Base-by-base conservation (phyloP, 2,888 invertebrate species). In the Drosophila fungiperda region DNA sequence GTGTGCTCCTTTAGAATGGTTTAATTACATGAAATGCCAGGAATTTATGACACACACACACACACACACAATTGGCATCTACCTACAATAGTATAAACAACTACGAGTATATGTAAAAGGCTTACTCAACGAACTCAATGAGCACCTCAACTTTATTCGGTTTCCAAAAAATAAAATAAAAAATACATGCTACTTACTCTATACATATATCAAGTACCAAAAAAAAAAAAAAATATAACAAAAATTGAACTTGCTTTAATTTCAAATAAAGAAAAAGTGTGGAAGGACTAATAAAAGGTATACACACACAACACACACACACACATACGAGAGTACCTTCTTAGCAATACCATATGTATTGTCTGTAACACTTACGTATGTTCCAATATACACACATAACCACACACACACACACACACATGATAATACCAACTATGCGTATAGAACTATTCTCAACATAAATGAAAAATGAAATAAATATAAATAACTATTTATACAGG, bases 111-210 rank as follows among this genome's bases (percentile, higher is more conserved):
- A 62, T 64, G 67, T 69, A 69, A 59, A 69, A 75, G 85, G 80
- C 76, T 84, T 84, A 81, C 73, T 77, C 73, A 70, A 71, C 68
- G 62, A 83, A 78, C 73, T 81, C 75, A 78, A 82, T 67, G 70
- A 82, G 74, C 76, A 83, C 83, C 83, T 83, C 83, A 86, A 83
- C 83, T 83, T 80, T 80, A 83, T 83, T 86, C 83, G 83, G 83
- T 83, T 83, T 83, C 83, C 71, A 77, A 68, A 58, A 60, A 17
- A 48, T 11, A 54, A 63, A 40, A 36, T 11, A 54, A 58, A 11
- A 53, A 54, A n/a, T 61, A 67, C 36, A 53, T 35, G 57, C 57
- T 40, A 52, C 52, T 42, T 50, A 50, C 55, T 36, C 29, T 63
- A 63, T 8, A 55, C 35, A 29, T 75, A 70, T 65, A 66, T 66